These are phyloP conservation scores for Enteromius unitaeniatus DNA, from an alignment of 2,797 vertebrate genomes.

Conservation along the genomic window DNA sequence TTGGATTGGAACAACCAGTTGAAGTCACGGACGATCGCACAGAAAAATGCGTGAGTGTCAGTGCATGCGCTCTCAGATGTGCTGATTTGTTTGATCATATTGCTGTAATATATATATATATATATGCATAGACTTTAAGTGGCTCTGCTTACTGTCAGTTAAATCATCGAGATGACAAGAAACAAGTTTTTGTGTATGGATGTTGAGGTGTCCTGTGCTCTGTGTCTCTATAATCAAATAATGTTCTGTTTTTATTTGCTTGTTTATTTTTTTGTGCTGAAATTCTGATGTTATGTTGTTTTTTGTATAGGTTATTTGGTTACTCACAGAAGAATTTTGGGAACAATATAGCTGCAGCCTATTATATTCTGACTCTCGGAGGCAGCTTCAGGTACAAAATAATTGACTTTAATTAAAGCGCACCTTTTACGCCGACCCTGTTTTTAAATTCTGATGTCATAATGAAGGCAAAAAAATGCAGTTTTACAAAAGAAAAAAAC, in stretches of 20 bases:
- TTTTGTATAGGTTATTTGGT: slow-evolving; percentile 64
- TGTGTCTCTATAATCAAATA: neutral
- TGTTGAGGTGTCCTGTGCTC: neutral
- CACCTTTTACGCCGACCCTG: neutral
- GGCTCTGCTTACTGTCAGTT: neutral
- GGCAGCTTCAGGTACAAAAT: slow-evolving; percentile 84
- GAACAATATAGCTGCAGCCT: slow-evolving; percentile 70
- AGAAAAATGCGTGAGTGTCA: slow-evolving; percentile 75
- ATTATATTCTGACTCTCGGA: slow-evolving; percentile 75
- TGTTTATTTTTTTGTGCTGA: neutral
- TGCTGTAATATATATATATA: too few relatives aligned
- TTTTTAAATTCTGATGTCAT: neutral
- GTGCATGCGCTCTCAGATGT: neutral
- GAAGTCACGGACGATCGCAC: slow-evolving; percentile 52
- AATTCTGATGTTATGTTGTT: neutral
- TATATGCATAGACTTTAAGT: neutral
- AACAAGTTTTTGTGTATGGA: neutral
- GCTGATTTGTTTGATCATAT: neutral
- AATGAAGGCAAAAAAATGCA: neutral
- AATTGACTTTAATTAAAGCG: neutral
- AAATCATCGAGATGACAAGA: neutral
- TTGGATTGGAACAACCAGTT: slow-evolving; percentile 63
- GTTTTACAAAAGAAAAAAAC: neutral
- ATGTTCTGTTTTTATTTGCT: neutral
- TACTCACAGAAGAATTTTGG: slow-evolving; percentile 68